Evolutionary conservation across 2,113 vertebrate genomes (phyloP), one percentile per base, ranked within the genome.

Genomic region (Notechis scutatus): DNA sequence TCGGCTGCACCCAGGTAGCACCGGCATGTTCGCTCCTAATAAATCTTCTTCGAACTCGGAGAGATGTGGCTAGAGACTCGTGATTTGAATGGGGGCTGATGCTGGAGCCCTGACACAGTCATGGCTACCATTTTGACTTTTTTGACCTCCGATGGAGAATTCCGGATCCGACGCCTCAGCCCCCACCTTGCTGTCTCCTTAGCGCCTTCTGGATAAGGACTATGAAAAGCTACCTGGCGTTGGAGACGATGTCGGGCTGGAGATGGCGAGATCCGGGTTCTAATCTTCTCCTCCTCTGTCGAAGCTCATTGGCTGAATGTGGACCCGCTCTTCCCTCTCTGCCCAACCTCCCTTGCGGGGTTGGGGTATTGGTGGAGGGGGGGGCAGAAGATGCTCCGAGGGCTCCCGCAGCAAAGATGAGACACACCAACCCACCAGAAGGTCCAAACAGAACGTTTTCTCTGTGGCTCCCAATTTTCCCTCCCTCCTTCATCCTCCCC

Each of bases 131-230:
- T 74, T 34, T 74, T 74, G 64, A 74, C 4, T 69, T 34, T 34
- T 74, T 74, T 34, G n/a, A 74, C 64, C 64, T 18, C n/a, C 5
- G 5, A 2, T 34, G 64, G 64, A 74, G 34, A 34, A 34, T 15
- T 74, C n/a, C 0, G n/a, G 14, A 18, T 74, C 64, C 0, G 64
- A 74, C 2, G n/a, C 0, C 1, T 74, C 4, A 2, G 64, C 47
- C 14, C 64, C 64, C n/a, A 34, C 0, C n/a, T 18, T 15, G 64
- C 64, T 34, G n/a, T 34, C n/a, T n/a, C 6, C n/a, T 74, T 18
- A 5, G n/a, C 64, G 18, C 7, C 64, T 34, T 18, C 64, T 18
- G 64, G 64, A 15, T 34, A 5, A 34, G 14, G 14, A 34, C 64
- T 34, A 18, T 15, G n/a, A 4, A 7, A 34, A 14, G 64, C 64